These are phyloP conservation scores for Semibalanus balanoides DNA, from an alignment of 1,140 invertebrate species.

Conservation along the genomic window DNA sequence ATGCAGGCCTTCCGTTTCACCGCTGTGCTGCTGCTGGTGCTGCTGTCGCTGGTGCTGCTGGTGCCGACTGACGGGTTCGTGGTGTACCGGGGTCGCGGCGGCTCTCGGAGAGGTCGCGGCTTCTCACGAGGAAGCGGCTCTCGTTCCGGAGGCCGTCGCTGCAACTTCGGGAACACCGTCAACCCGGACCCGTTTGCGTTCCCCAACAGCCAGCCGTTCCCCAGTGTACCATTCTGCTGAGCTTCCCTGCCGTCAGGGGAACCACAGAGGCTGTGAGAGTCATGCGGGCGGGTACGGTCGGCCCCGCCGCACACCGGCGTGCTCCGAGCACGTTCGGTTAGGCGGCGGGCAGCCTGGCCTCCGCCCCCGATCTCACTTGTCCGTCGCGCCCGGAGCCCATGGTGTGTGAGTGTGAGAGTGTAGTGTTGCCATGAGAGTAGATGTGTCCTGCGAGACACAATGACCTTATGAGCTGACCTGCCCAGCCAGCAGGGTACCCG, in stretches of 20 bases:
- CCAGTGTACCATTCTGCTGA: slow-evolving; percentile 9
- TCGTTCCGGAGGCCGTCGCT: not conserved
- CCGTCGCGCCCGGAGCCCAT: not conserved
- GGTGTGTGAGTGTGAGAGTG: not conserved
- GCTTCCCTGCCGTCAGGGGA: no score
- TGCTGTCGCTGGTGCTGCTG: not conserved
- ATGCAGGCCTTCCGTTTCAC: not conserved
- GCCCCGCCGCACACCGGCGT: not conserved
- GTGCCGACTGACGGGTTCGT: not conserved
- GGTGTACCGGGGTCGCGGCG: not conserved
- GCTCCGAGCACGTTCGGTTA: not conserved
- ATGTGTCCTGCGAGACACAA: not conserved
- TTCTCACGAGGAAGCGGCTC: no score
- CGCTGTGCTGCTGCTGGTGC: not conserved
- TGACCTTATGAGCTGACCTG: not conserved
- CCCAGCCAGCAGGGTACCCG: not conserved
- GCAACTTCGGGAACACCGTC: slow-evolving; percentile 10
- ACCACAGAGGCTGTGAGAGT: no score
- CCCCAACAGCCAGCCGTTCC: slow-evolving; percentile 8
- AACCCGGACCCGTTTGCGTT: slow-evolving; percentile 12
- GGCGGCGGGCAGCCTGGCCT: no score
- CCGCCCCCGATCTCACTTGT: no score
- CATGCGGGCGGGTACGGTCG: no score
- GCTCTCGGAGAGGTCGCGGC: no score
- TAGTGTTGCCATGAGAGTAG: not conserved